These are phyloP conservation scores for Cerastis rubricosa DNA, from an alignment of 2,888 invertebrate genomes.

Conservation along the genomic window DNA sequence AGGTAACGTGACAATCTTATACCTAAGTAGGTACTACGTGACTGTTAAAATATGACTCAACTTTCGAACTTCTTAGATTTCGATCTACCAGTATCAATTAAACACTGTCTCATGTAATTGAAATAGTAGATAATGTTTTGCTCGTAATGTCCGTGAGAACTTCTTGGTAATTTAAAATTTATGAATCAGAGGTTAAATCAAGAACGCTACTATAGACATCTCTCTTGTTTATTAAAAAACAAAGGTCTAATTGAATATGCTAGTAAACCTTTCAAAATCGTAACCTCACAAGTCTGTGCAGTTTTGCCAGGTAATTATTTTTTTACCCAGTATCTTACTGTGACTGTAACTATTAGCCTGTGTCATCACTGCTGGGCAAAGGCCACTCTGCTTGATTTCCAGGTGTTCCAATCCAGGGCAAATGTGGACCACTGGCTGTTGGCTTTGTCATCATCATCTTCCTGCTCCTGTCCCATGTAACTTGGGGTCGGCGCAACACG, in stretches of 20 bases:
- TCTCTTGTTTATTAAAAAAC: neutral
- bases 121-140: neutral
- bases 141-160: slow-evolving; percentile 6
- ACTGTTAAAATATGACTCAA: neutral
- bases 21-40: neutral
- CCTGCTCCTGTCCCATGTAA: no score
- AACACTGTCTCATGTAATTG: neutral
- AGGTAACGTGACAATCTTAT: neutral
- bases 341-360: neutral
- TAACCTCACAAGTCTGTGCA: neutral
- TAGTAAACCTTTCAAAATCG: neutral
- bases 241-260: neutral
- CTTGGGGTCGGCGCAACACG: no score
- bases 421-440: neutral
- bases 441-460: neutral
- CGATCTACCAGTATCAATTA: neutral
- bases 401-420: no score
- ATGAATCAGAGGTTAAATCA: neutral
- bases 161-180: neutral
- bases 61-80: neutral
- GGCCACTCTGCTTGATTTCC: neutral
- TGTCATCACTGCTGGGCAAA: neutral
- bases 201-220: neutral
- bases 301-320: neutral
- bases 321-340: neutral